A percentile compares a stretch with the other conserved stretches of the same genome.
Conservation (phyloP, 2,797 vertebrate species). For the Falco berigora region DNA sequence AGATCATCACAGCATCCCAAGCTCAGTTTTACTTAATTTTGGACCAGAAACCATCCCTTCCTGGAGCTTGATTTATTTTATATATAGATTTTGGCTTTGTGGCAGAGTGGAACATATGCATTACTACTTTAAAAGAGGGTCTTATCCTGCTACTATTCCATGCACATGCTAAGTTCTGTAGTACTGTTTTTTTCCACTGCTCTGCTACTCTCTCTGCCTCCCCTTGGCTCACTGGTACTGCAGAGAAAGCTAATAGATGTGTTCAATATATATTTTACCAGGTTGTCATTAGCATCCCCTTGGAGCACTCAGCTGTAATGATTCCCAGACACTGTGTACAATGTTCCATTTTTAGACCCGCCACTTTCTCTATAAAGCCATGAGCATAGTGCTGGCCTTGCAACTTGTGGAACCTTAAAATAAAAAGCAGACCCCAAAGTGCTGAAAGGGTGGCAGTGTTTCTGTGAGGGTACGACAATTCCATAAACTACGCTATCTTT, state of each 20-base stretch:
- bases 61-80: neutral
- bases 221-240: neutral
- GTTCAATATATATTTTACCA: neutral
- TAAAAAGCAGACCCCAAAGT: neutral
- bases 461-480: neutral
- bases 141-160: neutral
- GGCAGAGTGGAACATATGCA: neutral
- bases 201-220: neutral
- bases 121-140: neutral
- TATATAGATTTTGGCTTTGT: neutral
- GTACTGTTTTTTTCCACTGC: neutral
- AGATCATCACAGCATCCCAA: neutral
- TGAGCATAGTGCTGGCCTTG: neutral
- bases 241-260: neutral
- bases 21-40: neutral
- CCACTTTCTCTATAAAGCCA: neutral
- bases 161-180: neutral
- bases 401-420: neutral
- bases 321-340: neutral
- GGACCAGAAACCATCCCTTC: neutral
- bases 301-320: neutral
- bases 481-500: neutral
- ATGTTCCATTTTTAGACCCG: conserved; percentile 22
- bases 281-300: neutral
- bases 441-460: neutral